Evolutionary conservation across 2,113 vertebrate species (phyloP), one percentile per base, ranked within the genome.

Genomic region (Xenopus borealis): DNA sequence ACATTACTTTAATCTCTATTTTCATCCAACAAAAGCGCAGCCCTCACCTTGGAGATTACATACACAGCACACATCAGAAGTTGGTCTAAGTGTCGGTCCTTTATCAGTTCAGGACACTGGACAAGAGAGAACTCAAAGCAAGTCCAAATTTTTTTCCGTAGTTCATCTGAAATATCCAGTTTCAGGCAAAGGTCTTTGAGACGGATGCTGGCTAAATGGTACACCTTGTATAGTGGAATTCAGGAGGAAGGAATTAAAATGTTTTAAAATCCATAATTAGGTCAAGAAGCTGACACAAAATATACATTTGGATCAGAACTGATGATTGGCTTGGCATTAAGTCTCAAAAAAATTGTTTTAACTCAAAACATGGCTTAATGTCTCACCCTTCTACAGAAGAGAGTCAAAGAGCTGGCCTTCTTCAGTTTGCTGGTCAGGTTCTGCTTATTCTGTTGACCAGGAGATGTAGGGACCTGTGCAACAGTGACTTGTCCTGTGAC

Each of bases 51-150:
- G 20, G 91, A 84, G 87, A 94, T 94, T 23, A 94, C 86, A 1
- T 94, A 92, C 84, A 93, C 79, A 18, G 91, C 91, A 33, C 92
- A 94, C 91, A 94, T 93, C 50, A 94, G 80, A 71, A 94, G 75
- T 80, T 94, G 92, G 65, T 94, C 92, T 81, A 94, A 67, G 62
- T 94, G 92, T 33, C 92, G 87, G 53, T 90, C 91, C 85, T 87
- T 89, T 91, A 94, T 93, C 59, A 93, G 83, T 30, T 91, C 88
- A 10, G 91, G 85, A 77, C 84, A 91, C 46, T 88, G 90, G 66
- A 92, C 83, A 75, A 94, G 72, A 20, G 91, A 91, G 63, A 91
- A 91, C 72, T 94, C 92, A 79, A 94, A 93, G 69, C 92, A 93
- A 0, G 92, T 94, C 92, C 92, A 94, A 79, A 94, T 91, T 81